A percentile compares a stretch with the other conserved stretches of the same genome.
phyloP scores from a whole-genome alignment of 2,113 vertebrate species.

The Apteryx mantelli region DNA sequence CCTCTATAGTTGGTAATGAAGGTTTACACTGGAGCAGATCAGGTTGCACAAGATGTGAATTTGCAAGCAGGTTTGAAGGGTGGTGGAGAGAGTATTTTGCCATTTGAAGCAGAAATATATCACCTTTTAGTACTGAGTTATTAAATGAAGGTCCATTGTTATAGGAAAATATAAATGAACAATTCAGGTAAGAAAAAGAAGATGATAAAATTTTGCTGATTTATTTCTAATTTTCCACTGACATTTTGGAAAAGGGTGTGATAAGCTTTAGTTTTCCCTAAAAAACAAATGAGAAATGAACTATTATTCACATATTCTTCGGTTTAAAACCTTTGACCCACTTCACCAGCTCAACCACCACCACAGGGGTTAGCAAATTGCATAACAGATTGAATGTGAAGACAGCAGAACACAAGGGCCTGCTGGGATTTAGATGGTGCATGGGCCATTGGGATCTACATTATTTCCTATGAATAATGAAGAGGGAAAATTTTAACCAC shows the following conservation, averaged over 20 bases:
- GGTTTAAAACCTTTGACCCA: background rate
- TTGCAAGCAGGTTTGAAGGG: background rate
- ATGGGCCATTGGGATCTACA: background rate
- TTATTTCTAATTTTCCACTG: background rate
- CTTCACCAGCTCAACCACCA: background rate
- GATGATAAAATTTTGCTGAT: background rate
- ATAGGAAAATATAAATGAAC: background rate
- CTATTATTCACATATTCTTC: background rate
- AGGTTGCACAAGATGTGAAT: background rate
- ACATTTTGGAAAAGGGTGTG: background rate
- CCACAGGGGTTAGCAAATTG: background rate
- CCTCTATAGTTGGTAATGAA: background rate
- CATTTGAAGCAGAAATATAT: background rate
- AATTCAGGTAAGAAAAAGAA: background rate
- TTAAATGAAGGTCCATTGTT: accelerated
- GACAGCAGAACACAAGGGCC: background rate
- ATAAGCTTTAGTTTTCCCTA: background rate
- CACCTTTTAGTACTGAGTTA: background rate
- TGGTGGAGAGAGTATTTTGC: background rate
- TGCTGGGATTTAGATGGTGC: background rate
- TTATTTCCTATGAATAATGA: background rate
- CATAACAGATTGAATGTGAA: background rate
- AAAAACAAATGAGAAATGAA: background rate
- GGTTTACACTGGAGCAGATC: background rate
- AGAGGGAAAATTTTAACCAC: background rate